Base-by-base conservation (phyloP, 2,113 vertebrate species). In the Neotragus pygmaeus region DNA sequence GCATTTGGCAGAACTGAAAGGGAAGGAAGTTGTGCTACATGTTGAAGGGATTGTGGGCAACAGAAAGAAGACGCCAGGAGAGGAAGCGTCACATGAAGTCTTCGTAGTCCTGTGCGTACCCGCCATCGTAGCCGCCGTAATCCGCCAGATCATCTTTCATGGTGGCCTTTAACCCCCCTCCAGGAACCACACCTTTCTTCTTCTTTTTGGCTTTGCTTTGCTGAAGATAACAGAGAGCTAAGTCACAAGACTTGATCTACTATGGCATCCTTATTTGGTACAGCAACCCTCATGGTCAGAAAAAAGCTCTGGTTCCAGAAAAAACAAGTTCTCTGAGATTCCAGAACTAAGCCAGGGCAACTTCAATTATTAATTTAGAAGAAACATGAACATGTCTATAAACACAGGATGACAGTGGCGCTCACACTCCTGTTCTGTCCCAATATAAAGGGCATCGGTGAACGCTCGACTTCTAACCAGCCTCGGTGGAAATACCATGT, bases 131-230 rank as follows among this genome's bases (percentile, higher is more conserved):
- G 62, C 98, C 99, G 27, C 99, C 99, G 33, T 99, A 99, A 96
- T 99, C 99, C 43, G 98, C 99, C 90, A 99, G 99, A 97, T 99
- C 99, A 2, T 99, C 99, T 98, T 99, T 99, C 99, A 99, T 98
- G 2, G 99, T 99, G 51, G 99, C 99, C 98, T 99, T 99, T 53
- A 99, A 98, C 78, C 99, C 99, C 3, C 99, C 99, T 12, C 99
- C 99, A 16, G 99, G 99, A 77, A 99, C 98, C 0, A 99, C 99
- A 0, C 99, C 99, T 98, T 99, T 99, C 99, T 99, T 99, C 99
- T 99, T 99, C 99, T 99, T 99, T 99, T 99, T 99, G 98, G 99
- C 99, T 99, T 99, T 99, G 98, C 99, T 99, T 99, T 99, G 99
- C 99, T 99, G 97, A 82, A 97, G 94, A 58, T 94, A 64, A 94